Percentiles rank a stretch among this genome's conserved stretches.
phyloP scores from a whole-genome alignment of 2,797 vertebrate species.

The Myotis planiceps region DNA sequence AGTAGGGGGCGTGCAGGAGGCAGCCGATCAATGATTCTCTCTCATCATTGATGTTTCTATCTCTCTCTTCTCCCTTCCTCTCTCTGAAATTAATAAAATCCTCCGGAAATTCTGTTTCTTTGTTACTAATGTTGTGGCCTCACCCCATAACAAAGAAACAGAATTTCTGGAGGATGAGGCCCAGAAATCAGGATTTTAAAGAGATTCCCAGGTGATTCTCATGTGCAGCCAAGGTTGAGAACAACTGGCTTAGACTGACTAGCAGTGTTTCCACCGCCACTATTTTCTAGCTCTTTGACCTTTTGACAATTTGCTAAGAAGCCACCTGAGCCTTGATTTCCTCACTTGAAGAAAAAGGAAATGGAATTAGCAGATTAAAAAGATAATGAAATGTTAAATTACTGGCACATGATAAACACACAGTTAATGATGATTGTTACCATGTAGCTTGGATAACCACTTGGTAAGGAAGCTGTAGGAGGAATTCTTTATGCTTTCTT shows the following conservation, averaged over 20 bases:
- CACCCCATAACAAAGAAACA: too few species aligned
- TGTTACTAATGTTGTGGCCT: too few species aligned
- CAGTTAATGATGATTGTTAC: not conserved
- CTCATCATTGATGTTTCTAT: too few species aligned
- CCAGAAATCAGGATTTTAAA: too few species aligned
- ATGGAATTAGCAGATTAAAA: constrained; percentile 13
- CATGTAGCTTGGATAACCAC: not conserved
- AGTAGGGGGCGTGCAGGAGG: too few species aligned
- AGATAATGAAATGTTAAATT: constrained; percentile 11
- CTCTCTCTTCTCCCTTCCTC: too few species aligned
- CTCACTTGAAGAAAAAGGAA: not conserved
- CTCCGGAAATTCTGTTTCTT: too few species aligned
- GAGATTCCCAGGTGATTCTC: too few species aligned
- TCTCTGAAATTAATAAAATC: too few species aligned
- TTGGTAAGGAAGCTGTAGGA: not conserved
- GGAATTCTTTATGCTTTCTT: constrained; percentile 46
- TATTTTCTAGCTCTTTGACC: constrained; percentile 8
- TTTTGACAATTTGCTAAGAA: not conserved
- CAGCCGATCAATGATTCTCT: too few species aligned
- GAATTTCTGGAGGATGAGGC: too few species aligned
- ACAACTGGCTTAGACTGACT: not conserved
- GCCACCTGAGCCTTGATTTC: not conserved
- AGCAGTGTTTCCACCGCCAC: not conserved
- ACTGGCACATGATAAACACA: not conserved
- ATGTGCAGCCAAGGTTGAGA: too few species aligned